Evolutionary conservation across 1,140 invertebrate genomes (phyloP).

Genomic region (Drosophila ercepeae): DNA sequence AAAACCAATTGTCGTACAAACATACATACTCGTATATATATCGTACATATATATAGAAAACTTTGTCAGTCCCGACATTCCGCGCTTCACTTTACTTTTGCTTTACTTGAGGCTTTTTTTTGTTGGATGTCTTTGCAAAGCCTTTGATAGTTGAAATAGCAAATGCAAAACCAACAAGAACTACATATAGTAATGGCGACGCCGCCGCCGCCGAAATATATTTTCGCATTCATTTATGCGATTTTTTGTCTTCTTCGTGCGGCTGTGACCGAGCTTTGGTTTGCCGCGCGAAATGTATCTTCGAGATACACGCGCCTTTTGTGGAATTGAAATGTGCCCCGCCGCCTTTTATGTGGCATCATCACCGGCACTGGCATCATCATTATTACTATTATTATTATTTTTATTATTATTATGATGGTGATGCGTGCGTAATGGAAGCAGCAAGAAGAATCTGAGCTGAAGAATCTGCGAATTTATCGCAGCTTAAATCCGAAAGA

Average conservation of each 20-base stretch:
- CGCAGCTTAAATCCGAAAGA: constrained; percentile 37
- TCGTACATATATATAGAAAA: constrained; percentile 33
- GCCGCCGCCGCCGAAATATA: constrained; percentile 58
- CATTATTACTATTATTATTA: constrained; percentile 41
- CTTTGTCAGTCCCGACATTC: constrained; percentile 46
- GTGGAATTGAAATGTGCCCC: constrained; percentile 70
- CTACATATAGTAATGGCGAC: constrained; percentile 57
- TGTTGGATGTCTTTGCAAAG: constrained; percentile 42
- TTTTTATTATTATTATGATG: constrained; percentile 41
- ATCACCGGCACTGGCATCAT: constrained; percentile 45
- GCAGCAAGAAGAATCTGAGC: constrained; percentile 24
- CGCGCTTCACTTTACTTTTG: constrained; percentile 24
- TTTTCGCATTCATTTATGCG: constrained; percentile 79
- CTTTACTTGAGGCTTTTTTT: constrained; percentile 4
- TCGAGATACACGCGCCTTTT: constrained; percentile 72
- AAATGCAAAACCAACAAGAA: constrained; percentile 43
- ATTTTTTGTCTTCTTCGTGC: constrained; percentile 33
- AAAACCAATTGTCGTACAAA: constrained; percentile 52
- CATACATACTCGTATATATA: no score
- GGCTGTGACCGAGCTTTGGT: constrained; percentile 24
- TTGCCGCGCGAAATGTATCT: constrained; percentile 77
- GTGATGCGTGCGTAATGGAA: constrained; percentile 56
- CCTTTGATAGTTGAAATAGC: constrained; percentile 73
- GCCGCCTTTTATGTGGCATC: constrained; percentile 70
- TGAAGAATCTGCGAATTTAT: constrained; percentile 53